Evolutionary conservation across 1,140 invertebrate genomes (phyloP), one percentile per base, ranked within the genome.

Genomic region (Scaptomyza montana): DNA sequence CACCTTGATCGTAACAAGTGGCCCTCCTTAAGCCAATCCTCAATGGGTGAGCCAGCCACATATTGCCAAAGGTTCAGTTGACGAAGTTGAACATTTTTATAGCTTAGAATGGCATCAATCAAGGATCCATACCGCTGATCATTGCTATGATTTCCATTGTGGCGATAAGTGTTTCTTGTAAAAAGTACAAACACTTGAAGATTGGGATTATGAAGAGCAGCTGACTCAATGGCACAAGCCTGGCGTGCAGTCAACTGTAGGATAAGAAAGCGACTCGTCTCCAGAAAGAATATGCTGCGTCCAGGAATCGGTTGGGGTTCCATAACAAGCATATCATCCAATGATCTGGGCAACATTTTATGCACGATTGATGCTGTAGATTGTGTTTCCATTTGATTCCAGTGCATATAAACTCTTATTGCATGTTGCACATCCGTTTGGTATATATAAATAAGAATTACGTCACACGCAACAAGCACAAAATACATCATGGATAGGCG

Each of bases 141-240:
- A 1, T 19, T 3, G 12, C 46, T 36, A 10, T 30, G 21, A 16
- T 28, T 45, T 46, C 80, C 19, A 86, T 92, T 21, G 10, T 43
- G 19, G 0, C 13, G 13, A 21, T 74, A 92, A 0, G 79, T 92
- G 0, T 93, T 93, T 25, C 93, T 93, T 2, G 94, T 89, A 74
- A 93, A 94, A 5, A 95, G 69, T 12, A 95, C 74, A 72, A 93
- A 94, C 1, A 95, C 92, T 9, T 92, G 91, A 59, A 92, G 93
- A 54, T 92, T 91, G 10, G 94, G 94, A 91, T 95, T 95, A 79
- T 94, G 92, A 45, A 89, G 77, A 0, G 95, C 95, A 0, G 94
- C 94, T 0, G 95, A 95, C 92, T 95, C 95, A 3, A 95, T 93
- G 2, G 95, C 94, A 74, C 95, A 95, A 0, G 95, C 94, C 77